A percentile compares a stretch with the other conserved stretches of the same genome.
Conservation (phyloP, 2,888 invertebrate genomes). For the Papilio protenor region DNA sequence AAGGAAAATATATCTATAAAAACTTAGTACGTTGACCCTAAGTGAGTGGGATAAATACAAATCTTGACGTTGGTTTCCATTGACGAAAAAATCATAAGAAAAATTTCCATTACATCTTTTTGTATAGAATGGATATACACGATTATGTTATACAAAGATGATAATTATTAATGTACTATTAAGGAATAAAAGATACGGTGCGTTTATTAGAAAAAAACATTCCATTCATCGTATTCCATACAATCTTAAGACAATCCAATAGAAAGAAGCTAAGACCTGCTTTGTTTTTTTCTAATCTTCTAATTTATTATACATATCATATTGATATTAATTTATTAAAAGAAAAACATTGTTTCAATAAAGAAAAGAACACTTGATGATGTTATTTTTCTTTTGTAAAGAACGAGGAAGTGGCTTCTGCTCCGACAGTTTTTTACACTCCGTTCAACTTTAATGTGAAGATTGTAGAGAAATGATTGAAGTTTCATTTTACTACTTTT, state of each 20-base stretch:
- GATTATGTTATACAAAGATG: too few species aligned
- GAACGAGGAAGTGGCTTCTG: slow-evolving; percentile 42
- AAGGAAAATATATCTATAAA: not conserved
- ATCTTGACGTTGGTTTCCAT: too few species aligned
- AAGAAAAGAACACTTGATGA: slow-evolving; percentile 37
- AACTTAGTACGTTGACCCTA: not conserved
- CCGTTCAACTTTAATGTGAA: slow-evolving; percentile 46
- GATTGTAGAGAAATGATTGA: slow-evolving; percentile 41
- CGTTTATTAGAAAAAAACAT: not conserved
- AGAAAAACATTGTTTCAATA: slow-evolving; percentile 28
- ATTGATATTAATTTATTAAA: slow-evolving; percentile 28
- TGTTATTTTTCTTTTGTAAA: slow-evolving; percentile 37
- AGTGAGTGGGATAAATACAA: too few species aligned
- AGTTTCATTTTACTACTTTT: slow-evolving; percentile 18
- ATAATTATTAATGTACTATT: not conserved
- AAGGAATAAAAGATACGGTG: not conserved
- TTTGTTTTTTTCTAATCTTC: slow-evolving; percentile 1
- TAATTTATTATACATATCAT: slow-evolving; percentile 4
- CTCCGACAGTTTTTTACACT: slow-evolving; percentile 48
- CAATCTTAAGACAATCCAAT: slow-evolving; percentile 18
- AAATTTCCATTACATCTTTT: too few species aligned
- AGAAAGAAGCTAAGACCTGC: not conserved
- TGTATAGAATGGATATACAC: too few species aligned
- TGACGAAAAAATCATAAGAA: too few species aligned
- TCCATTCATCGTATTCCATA: not conserved